These are phyloP conservation scores for Takifugu bimaculatus DNA, from an alignment of 2,113 vertebrate genomes.

Conservation along the genomic window DNA sequence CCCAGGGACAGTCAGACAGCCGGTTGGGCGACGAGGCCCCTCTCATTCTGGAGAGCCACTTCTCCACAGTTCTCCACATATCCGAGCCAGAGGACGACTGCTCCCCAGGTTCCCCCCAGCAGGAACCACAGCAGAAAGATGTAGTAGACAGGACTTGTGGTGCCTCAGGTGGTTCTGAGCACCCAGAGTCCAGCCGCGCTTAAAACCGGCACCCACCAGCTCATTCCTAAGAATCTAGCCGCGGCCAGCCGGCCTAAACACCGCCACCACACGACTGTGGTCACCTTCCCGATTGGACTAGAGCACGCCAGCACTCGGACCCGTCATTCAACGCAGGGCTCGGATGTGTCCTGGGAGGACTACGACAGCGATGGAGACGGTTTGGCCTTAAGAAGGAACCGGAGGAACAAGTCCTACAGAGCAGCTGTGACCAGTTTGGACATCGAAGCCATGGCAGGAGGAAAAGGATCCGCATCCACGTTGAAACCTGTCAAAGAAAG, in stretches of 20 bases:
- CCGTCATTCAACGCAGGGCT: slow-evolving; percentile 32
- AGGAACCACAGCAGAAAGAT: background rate
- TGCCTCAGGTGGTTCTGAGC: slow-evolving; percentile 76
- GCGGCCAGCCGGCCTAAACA: slow-evolving; percentile 74
- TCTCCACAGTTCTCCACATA: slow-evolving; percentile 68
- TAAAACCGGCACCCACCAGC: slow-evolving; percentile 83
- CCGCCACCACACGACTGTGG: slow-evolving; percentile 81
- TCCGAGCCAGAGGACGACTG: slow-evolving; percentile 44
- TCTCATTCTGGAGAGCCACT: slow-evolving; percentile 67
- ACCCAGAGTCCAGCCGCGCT: slow-evolving; percentile 77
- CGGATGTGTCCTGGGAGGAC: slow-evolving; percentile 72
- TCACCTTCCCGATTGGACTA: slow-evolving; percentile 58
- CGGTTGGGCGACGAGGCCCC: slow-evolving; percentile 61
- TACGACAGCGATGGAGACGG: slow-evolving; percentile 68
- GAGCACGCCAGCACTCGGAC: slow-evolving; percentile 32
- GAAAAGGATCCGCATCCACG: background rate
- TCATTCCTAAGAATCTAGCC: slow-evolving; percentile 85
- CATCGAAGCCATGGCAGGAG: background rate
- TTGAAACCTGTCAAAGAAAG: slow-evolving; percentile 73
- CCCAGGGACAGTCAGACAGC: slow-evolving; percentile 62
- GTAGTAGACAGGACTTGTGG: background rate
- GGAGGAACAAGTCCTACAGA: slow-evolving; percentile 88
- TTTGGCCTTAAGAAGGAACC: slow-evolving; percentile 75
- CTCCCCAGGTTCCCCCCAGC: background rate
- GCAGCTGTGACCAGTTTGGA: slow-evolving; percentile 79